Percentiles rank a stretch among this genome's conserved stretches.
phyloP scores from a whole-genome alignment of 2,888 invertebrate genomes.

The Bembecia ichneumoniformis region DNA sequence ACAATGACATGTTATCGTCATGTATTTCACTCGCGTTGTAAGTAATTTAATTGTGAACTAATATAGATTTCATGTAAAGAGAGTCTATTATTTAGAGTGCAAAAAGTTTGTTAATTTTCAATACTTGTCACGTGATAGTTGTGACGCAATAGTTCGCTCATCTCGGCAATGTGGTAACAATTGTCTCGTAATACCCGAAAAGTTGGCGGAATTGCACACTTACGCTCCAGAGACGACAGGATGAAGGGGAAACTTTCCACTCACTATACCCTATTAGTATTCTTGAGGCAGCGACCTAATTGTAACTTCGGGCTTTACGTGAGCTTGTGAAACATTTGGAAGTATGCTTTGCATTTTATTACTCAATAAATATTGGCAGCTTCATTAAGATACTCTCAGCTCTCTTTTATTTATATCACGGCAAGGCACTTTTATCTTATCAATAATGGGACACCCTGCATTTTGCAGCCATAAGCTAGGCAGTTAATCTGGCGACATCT shows the following conservation, averaged over 20 bases:
- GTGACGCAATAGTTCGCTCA: not conserved
- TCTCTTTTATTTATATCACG: no score
- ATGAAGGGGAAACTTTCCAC: constrained; percentile 8
- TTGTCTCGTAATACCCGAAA: not conserved
- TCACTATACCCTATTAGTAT: constrained; percentile 13
- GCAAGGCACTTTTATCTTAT: no score
- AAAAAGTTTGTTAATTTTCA: not conserved
- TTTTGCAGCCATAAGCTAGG: no score
- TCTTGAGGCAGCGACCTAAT: constrained; percentile 11
- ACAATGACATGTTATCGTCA: no score
- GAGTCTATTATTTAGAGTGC: not conserved
- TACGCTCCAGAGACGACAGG: not conserved
- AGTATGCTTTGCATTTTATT: not conserved
- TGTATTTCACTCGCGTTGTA: no score
- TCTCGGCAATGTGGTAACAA: not conserved
- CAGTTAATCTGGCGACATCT: no score
- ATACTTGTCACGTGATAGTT: not conserved
- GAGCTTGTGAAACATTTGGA: not conserved
- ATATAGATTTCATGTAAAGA: no score
- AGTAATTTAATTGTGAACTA: no score
- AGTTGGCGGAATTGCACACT: not conserved
- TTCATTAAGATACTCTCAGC: no score
- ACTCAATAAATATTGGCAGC: not conserved
- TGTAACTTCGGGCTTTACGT: constrained; percentile 8
- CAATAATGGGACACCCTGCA: no score